A percentile compares a stretch with the other conserved stretches of the same genome.
Conservation (phyloP, 2,797 vertebrate genomes). For the Nyctibius grandis region DNA sequence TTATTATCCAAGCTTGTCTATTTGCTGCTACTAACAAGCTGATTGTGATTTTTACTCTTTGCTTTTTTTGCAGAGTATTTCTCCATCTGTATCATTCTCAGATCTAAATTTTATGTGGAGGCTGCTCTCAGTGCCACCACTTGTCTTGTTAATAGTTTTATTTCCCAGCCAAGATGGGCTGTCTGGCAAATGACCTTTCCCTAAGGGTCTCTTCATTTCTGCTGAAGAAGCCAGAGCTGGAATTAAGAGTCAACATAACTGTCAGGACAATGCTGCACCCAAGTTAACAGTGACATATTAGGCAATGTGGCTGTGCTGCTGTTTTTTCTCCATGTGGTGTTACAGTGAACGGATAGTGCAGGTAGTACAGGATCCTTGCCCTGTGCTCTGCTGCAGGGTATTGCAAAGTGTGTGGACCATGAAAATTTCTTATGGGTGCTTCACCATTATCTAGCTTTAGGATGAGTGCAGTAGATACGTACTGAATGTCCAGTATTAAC, state of each 20-base stretch:
- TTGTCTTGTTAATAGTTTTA: neutral
- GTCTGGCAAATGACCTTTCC: slow-evolving; percentile 1
- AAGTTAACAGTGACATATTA: neutral
- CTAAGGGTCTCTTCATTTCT: neutral
- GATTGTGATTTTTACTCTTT: neutral
- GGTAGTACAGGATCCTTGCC: neutral
- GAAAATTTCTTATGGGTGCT: neutral
- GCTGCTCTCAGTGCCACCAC: neutral
- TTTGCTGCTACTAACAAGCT: neutral
- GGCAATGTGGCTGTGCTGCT: neutral
- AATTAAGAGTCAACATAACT: neutral
- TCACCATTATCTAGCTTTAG: neutral
- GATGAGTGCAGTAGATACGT: neutral
- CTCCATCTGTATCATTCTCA: neutral
- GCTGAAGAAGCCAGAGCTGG: neutral
- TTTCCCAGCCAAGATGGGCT: neutral
- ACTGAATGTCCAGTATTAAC: neutral
- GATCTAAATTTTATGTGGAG: neutral
- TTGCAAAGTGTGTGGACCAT: neutral
- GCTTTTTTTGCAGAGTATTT: neutral
- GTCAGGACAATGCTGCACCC: neutral
- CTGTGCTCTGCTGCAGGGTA: neutral
- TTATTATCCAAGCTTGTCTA: neutral
- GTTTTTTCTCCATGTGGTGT: neutral
- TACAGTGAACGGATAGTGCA: neutral